Evolutionary conservation across 2,113 vertebrate species (phyloP).

Genomic region (Todiramphus saurophagus): DNA sequence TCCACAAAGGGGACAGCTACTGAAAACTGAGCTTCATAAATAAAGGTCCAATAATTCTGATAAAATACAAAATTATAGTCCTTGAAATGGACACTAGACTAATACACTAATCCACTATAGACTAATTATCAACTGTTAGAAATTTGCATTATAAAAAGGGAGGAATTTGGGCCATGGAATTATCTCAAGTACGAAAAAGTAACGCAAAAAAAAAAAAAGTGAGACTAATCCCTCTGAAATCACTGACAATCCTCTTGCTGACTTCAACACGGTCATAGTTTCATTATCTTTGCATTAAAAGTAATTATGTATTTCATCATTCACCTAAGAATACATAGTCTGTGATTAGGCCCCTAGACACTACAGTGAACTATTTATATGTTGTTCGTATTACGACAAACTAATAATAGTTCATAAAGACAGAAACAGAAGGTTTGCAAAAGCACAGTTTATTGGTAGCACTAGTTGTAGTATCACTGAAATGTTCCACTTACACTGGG

Average conservation of each 20-base stretch:
- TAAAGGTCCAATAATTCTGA: neutral
- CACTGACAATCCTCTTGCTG: neutral
- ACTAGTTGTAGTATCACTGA: neutral
- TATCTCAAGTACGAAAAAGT: neutral
- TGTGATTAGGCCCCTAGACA: neutral
- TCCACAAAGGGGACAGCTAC: neutral
- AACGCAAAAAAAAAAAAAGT: neutral
- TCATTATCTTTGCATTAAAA: neutral
- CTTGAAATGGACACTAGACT: neutral
- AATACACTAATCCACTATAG: neutral
- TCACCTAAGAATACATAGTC: neutral
- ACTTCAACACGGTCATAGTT: neutral
- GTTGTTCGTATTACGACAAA: neutral
- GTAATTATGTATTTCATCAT: neutral
- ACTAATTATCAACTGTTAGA: neutral
- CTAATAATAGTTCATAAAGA: neutral
- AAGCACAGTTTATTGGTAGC: neutral
- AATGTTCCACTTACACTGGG: neutral
- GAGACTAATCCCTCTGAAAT: neutral
- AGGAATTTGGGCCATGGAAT: neutral
- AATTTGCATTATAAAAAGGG: neutral
- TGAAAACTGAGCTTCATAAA: conserved; percentile 46
- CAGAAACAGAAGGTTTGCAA: neutral
- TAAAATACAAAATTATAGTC: neutral
- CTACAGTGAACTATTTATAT: neutral